A percentile compares a stretch with the other conserved stretches of the same genome.
Evolutionary conservation across 2,888 invertebrate species (phyloP).

Genomic region (Hirudinaria manillensis): DNA sequence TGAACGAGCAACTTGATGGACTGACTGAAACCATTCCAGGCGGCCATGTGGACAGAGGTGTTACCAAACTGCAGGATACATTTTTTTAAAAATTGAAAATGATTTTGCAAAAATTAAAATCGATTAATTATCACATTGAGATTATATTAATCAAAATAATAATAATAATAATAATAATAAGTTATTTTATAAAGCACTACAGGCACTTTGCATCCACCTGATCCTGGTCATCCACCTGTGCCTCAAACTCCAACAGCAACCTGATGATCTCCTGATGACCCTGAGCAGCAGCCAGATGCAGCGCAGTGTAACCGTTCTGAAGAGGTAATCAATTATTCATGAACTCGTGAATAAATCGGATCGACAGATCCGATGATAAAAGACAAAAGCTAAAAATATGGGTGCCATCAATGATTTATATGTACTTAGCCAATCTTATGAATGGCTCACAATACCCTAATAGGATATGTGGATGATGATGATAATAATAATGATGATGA

Average conservation of each 20-base stretch:
- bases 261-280: constrained; percentile 72
- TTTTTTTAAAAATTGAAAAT: too few species aligned
- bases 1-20: constrained; percentile 69
- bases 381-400: neutral
- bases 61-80: constrained; percentile 79
- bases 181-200: neutral
- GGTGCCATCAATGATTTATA: too few species aligned
- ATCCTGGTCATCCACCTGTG: constrained; percentile 68
- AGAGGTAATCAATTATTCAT: too few species aligned
- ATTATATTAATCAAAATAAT: neutral
- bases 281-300: constrained; percentile 75
- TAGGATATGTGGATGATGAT: too few species aligned
- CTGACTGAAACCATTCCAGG: constrained; percentile 86
- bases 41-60: constrained; percentile 85
- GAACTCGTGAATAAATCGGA: constrained; percentile 16
- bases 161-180: neutral
- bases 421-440: too few species aligned
- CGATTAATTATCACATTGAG: too few species aligned
- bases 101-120: constrained; percentile 27
- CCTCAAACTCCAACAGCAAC: constrained; percentile 65
- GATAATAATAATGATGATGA: too few species aligned
- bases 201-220: constrained; percentile 62
- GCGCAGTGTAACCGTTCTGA: constrained; percentile 68
- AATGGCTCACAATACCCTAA: too few species aligned
- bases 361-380: neutral